Conservation (phyloP, 2,113 vertebrate genomes). For the Murina feae region DNA sequence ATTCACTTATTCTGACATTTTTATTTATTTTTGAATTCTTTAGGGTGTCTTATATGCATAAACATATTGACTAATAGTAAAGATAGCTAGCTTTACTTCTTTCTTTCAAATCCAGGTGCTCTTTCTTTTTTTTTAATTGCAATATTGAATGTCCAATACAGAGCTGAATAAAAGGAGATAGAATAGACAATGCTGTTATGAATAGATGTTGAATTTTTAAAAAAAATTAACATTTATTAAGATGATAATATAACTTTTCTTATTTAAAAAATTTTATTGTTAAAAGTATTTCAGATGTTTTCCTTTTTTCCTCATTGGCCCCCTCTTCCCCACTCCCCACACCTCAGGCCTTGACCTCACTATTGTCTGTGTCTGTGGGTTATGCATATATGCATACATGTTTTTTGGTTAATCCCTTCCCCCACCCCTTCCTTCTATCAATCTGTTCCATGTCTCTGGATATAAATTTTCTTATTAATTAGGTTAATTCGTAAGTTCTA, state of each 20-base stretch:
- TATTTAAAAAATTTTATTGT: neutral
- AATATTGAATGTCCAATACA: neutral
- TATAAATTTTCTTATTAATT: neutral
- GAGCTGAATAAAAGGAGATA: neutral
- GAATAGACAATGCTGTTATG: neutral
- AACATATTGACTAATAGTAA: neutral
- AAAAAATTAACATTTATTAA: neutral
- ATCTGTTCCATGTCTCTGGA: too few species aligned
- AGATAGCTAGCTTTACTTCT: neutral
- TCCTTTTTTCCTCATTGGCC: too few species aligned
- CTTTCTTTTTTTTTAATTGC: neutral
- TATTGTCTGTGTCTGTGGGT: too few species aligned
- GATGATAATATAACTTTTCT: neutral
- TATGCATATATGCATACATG: too few species aligned
- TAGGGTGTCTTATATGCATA: neutral
- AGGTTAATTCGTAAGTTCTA: neutral
- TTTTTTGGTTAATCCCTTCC: too few species aligned
- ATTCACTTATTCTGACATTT: neutral
- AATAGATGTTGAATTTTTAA: neutral
- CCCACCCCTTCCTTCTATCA: too few species aligned
- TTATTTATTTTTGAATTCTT: neutral
- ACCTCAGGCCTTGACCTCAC: too few species aligned
- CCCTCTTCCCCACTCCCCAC: too few species aligned
- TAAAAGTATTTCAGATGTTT: too few species aligned
- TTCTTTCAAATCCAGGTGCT: neutral